Percentiles rank a stretch among this genome's conserved stretches.
These are phyloP conservation scores for Eublepharis macularius DNA, from an alignment of 2,113 vertebrate genomes.

Conservation along the genomic window DNA sequence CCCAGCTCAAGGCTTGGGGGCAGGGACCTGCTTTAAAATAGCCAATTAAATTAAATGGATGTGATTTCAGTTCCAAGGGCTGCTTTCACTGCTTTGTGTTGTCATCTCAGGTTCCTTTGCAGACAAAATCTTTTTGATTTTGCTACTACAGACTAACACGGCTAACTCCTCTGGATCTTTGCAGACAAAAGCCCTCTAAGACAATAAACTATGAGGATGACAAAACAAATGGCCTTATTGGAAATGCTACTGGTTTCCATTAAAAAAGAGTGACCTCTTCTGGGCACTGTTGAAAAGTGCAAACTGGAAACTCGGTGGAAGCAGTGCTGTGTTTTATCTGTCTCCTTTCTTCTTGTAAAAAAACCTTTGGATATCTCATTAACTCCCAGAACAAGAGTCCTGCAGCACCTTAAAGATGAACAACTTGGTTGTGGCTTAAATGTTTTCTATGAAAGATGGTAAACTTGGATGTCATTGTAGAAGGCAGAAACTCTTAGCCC, in stretches of 20 bases:
- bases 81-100: not conserved
- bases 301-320: not conserved
- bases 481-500: not conserved
- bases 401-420: not conserved
- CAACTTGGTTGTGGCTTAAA: not conserved
- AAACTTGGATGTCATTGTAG: not conserved
- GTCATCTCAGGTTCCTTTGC: not conserved
- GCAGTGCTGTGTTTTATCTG: not conserved
- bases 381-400: not conserved
- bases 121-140: too few species aligned
- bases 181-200: too few species aligned
- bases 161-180: not conserved
- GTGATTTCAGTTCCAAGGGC: not conserved
- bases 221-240: too few species aligned
- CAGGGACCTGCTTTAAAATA: too few species aligned
- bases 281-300: slow-evolving; percentile 39
- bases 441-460: not conserved
- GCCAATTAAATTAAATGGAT: too few species aligned
- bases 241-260: not conserved
- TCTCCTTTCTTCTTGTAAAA: too few species aligned
- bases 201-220: too few species aligned
- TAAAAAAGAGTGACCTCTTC: slow-evolving; percentile 41
- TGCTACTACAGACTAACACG: too few species aligned
- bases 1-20: not conserved
- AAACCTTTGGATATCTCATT: not conserved